Evolutionary conservation across 2,113 vertebrate genomes (phyloP).

Genomic region (Malurus elegans): DNA sequence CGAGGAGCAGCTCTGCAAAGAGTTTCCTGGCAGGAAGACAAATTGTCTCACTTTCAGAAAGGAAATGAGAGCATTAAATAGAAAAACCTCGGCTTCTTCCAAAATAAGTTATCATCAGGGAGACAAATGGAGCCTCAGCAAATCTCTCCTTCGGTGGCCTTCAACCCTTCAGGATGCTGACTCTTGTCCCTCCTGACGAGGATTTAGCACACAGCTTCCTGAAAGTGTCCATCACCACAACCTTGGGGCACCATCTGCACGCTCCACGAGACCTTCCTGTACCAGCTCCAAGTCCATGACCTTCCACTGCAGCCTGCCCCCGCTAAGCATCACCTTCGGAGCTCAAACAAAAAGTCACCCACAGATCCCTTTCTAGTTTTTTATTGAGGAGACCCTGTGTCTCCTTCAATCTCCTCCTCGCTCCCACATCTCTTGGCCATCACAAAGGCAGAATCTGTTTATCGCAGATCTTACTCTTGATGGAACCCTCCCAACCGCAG

Average conservation of each 20-base stretch:
- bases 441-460: neutral
- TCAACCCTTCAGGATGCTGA: constrained; percentile 43
- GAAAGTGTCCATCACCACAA: neutral
- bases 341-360: neutral
- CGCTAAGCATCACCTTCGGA: neutral
- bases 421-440: neutral
- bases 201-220: constrained; percentile 9
- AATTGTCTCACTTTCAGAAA: constrained; percentile 33
- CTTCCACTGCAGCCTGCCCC: neutral
- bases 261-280: neutral
- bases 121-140: neutral
- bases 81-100: neutral
- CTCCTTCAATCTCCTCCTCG: neutral
- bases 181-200: neutral
- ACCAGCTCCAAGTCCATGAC: neutral
- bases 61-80: constrained; percentile 45
- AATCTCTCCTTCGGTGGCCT: constrained; percentile 1
- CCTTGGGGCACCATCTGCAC: neutral
- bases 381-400: fast-evolving
- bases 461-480: neutral
- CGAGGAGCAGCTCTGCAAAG: neutral
- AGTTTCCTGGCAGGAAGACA: constrained; percentile 48
- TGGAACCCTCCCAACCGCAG: neutral
- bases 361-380: neutral
- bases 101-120: constrained; percentile 29